These are phyloP conservation scores for Geotrypetes seraphini DNA, from an alignment of 2,797 vertebrate genomes.

Conservation along the genomic window DNA sequence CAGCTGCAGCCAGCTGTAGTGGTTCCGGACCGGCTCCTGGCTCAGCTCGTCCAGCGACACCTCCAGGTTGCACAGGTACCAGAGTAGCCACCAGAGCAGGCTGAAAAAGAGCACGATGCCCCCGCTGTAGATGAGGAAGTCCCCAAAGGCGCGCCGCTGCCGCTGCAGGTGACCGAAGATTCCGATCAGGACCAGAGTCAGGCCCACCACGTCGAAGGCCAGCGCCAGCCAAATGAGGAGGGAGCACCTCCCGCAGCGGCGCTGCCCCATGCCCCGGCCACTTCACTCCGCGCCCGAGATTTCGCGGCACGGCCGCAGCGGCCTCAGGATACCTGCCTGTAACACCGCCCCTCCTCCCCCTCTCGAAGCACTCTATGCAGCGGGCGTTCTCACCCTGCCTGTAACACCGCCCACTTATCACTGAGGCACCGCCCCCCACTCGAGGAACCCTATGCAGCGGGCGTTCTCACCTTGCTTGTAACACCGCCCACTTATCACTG, in stretches of 20 bases:
- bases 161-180: conserved; percentile 51
- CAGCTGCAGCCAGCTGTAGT: conserved; percentile 40
- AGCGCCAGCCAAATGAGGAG: conserved; percentile 47
- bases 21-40: conserved; percentile 8
- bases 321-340: too few relatives aligned
- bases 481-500: too few relatives aligned
- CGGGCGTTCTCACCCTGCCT: too few relatives aligned
- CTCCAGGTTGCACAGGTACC: conserved; percentile 61
- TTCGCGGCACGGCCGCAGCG: too few relatives aligned
- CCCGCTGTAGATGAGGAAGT: conserved; percentile 69
- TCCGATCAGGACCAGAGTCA: conserved; percentile 50
- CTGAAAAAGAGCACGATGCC: conserved; percentile 62
- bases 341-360: too few relatives aligned
- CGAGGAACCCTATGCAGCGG: too few relatives aligned
- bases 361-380: too few relatives aligned
- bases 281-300: too few relatives aligned
- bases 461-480: too few relatives aligned
- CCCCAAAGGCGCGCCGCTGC: conserved; percentile 56
- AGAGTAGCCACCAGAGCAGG: conserved; percentile 61
- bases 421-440: too few relatives aligned
- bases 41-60: conserved; percentile 19
- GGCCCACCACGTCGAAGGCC: conserved; percentile 43
- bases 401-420: too few relatives aligned
- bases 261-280: background rate
- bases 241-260: conserved; percentile 53